Conservation (phyloP, 2,113 vertebrate species). For the Gorsachius goisagi region DNA sequence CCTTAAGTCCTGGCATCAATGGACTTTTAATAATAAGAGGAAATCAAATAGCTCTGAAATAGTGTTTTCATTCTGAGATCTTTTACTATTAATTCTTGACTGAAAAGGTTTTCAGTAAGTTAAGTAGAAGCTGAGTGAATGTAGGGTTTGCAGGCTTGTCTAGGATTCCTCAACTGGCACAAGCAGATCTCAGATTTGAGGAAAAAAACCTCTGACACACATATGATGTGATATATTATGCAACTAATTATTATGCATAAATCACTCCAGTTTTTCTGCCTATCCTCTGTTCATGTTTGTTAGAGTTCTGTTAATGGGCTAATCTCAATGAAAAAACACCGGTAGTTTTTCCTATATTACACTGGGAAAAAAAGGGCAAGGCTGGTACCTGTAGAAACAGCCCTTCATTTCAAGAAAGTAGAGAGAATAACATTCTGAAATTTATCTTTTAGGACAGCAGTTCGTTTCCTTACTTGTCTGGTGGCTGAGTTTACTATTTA, state of each 20-base stretch:
- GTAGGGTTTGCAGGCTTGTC: background rate
- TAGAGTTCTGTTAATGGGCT: background rate
- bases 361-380: background rate
- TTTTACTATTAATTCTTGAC: background rate
- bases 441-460: background rate
- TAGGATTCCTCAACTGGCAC: background rate
- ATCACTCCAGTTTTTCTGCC: background rate
- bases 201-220: background rate
- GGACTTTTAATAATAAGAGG: background rate
- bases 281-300: background rate
- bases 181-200: background rate
- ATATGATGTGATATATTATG: background rate
- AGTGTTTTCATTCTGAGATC: background rate
- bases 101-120: background rate
- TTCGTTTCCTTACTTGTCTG: background rate
- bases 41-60: background rate
- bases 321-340: background rate
- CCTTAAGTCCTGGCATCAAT: background rate
- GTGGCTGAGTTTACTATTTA: background rate
- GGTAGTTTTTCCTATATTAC: background rate
- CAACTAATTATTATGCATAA: background rate
- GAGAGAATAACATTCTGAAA: background rate
- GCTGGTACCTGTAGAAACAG: background rate
- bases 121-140: background rate
- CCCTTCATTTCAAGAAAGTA: background rate